Percentiles rank a stretch among this genome's conserved stretches.
Conservation (phyloP, 2,113 vertebrate genomes). For the Chaetodon trifascialis region DNA sequence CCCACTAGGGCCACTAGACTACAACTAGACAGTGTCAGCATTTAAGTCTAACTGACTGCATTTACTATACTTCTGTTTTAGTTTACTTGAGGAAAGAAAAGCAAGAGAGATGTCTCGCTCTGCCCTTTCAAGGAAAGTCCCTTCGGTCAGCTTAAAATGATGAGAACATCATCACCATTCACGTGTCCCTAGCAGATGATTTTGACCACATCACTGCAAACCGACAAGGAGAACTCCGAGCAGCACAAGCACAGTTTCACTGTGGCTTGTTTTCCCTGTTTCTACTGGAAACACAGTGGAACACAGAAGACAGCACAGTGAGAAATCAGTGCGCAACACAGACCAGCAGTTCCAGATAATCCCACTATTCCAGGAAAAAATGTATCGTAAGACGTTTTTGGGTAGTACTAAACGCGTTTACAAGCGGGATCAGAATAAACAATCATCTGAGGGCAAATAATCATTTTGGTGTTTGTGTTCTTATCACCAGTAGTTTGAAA, state of each 20-base stretch:
- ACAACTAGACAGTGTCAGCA: slow-evolving; percentile 71
- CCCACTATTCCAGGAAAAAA: background rate
- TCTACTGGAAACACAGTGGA: background rate
- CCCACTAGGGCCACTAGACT: slow-evolving; percentile 64
- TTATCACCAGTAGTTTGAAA: background rate
- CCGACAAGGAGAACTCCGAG: background rate
- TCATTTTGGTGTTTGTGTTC: slow-evolving; percentile 1
- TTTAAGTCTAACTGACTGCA: slow-evolving; percentile 73
- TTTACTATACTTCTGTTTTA: slow-evolving; percentile 66
- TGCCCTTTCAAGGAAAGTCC: slow-evolving; percentile 40
- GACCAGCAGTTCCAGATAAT: background rate
- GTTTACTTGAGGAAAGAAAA: slow-evolving; percentile 57
- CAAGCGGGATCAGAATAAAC: background rate
- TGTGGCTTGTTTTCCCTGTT: background rate
- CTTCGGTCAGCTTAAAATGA: slow-evolving; percentile 52
- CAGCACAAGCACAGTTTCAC: background rate
- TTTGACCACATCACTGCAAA: slow-evolving; percentile 13
- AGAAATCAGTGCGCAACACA: background rate
- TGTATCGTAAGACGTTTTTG: background rate
- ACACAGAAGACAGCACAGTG: background rate
- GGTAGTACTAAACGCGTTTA: background rate
- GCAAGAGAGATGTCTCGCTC: slow-evolving; percentile 37
- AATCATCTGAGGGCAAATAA: slow-evolving; percentile 15
- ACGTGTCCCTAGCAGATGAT: slow-evolving; percentile 4
- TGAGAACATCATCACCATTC: slow-evolving; percentile 42